Evolutionary conservation across 2,113 vertebrate species (phyloP).

Genomic region (Silurus glanis): DNA sequence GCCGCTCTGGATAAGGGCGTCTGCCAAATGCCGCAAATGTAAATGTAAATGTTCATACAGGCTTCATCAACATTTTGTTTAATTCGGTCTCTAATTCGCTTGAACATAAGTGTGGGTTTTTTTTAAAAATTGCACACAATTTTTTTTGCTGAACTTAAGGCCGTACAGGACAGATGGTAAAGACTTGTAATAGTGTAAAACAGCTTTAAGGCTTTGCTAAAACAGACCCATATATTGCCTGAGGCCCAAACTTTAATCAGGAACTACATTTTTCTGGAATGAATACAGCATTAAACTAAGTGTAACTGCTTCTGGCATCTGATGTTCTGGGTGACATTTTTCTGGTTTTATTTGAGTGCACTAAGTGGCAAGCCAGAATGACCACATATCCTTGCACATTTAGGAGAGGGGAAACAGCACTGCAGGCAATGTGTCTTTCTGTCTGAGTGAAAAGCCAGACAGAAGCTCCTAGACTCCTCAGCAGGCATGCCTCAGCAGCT

Average conservation of each 20-base stretch:
- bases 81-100: neutral
- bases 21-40: no score
- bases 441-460: conserved; percentile 24
- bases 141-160: neutral
- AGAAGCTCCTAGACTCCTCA: neutral
- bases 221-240: neutral
- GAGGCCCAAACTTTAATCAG: neutral
- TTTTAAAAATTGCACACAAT: neutral
- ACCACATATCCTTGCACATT: conserved; percentile 29
- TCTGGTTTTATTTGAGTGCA: conserved; percentile 2
- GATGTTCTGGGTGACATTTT: conserved; percentile 6
- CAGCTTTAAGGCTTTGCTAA: neutral
- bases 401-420: conserved; percentile 23
- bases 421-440: conserved; percentile 23
- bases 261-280: conserved; percentile 10
- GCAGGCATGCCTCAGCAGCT: neutral
- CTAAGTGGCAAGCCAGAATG: conserved; percentile 11
- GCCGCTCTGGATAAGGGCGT: no score
- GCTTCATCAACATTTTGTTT: neutral
- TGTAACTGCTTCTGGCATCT: conserved; percentile 27
- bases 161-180: neutral
- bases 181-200: neutral
- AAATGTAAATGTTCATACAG: neutral
- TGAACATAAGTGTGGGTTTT: neutral
- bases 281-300: conserved; percentile 3